Percentiles rank a stretch among this genome's conserved stretches.
phyloP scores from a whole-genome alignment of 2,113 vertebrate genomes.

The Spheniscus mendiculus region DNA sequence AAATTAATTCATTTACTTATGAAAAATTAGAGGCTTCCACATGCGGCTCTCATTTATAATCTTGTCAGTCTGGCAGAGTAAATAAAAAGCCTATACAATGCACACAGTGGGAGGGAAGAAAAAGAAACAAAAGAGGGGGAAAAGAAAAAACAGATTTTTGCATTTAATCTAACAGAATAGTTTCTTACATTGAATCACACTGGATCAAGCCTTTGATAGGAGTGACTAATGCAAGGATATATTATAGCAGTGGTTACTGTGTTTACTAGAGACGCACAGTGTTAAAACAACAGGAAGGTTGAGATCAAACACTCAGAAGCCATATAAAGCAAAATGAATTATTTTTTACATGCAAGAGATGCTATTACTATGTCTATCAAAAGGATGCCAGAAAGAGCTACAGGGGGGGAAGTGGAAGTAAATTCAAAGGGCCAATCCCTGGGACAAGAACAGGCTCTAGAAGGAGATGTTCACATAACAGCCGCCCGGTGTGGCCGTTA shows the following conservation, averaged over 20 bases:
- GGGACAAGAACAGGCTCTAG: neutral
- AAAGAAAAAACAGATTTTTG: conserved; percentile 47
- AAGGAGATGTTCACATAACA: neutral
- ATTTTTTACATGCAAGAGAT: neutral
- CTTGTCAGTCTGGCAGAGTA: conserved; percentile 80
- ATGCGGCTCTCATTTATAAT: conserved; percentile 86
- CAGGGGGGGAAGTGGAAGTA: neutral
- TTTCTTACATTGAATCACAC: conserved; percentile 28
- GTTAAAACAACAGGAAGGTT: neutral
- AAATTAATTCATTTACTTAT: conserved; percentile 89
- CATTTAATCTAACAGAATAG: conserved; percentile 71
- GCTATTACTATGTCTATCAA: neutral
- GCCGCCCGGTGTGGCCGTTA: neutral
- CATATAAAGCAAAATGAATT: neutral
- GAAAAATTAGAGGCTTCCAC: conserved; percentile 88
- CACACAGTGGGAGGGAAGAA: conserved; percentile 53
- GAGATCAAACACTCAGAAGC: neutral
- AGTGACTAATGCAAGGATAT: conserved; percentile 16
- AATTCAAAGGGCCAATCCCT: neutral
- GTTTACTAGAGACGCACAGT: neutral
- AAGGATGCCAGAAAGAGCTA: neutral
- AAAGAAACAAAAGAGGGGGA: conserved; percentile 13
- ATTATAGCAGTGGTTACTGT: neutral
- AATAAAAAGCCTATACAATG: conserved; percentile 77
- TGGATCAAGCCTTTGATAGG: neutral